phyloP scores from a whole-genome alignment of 2,113 vertebrate species.

The Gallinago media region DNA sequence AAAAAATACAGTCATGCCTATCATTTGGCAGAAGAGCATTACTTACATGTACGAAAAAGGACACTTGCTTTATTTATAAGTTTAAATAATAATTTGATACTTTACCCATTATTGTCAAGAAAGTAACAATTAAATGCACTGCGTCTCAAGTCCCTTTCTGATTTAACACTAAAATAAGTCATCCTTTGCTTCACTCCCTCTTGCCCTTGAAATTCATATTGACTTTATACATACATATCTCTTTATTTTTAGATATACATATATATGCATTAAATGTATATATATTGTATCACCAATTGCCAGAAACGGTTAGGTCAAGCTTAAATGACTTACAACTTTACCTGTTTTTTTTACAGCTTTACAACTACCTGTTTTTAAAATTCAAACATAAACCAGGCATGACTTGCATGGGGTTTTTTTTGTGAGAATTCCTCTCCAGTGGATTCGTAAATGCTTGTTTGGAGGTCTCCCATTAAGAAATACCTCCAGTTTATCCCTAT shows the following conservation, averaged over 20 bases:
- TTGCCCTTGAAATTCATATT: background rate
- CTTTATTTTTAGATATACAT: background rate
- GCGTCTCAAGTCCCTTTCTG: background rate
- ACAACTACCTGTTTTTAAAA: background rate
- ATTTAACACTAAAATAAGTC: background rate
- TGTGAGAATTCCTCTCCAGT: background rate
- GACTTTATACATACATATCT: background rate
- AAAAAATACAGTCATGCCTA: background rate
- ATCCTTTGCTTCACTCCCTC: background rate
- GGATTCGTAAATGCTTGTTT: background rate
- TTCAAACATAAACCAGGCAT: background rate
- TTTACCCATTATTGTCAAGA: background rate
- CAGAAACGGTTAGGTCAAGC: background rate
- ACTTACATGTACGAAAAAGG: background rate
- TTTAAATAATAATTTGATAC: slow-evolving; percentile 16
- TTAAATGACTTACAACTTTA: background rate
- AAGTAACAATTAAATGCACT: background rate
- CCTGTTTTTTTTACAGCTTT: background rate
- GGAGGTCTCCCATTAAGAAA: background rate
- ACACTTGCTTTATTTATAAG: background rate
- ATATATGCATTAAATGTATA: background rate
- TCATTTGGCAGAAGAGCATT: slow-evolving; percentile 6
- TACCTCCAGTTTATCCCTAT: background rate
- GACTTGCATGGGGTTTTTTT: background rate
- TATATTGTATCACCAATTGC: background rate